Conservation (phyloP, 2,888 invertebrate genomes). For the Andrena praecox region DNA sequence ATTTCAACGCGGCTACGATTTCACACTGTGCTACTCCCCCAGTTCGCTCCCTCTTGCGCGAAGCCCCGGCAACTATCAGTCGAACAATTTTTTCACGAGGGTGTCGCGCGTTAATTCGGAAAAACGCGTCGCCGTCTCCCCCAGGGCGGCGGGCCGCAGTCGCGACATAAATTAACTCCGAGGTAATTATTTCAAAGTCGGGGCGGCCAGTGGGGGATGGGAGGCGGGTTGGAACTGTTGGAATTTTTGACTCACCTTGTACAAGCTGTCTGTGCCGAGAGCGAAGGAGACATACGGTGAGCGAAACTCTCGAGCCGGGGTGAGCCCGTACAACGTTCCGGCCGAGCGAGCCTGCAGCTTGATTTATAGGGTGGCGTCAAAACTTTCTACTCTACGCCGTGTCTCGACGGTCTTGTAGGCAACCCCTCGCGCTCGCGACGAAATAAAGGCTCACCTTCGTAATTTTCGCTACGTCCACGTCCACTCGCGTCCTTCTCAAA, state of each 20-base stretch:
- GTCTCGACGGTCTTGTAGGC: slow-evolving; percentile 74
- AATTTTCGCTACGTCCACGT: slow-evolving; percentile 70
- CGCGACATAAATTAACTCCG: slow-evolving; percentile 77
- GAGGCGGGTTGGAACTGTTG: slow-evolving; percentile 58
- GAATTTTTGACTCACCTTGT: slow-evolving; percentile 77
- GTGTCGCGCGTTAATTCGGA: slow-evolving; percentile 58
- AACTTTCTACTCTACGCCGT: slow-evolving; percentile 81
- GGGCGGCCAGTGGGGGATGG: slow-evolving; percentile 34
- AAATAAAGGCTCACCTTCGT: slow-evolving; percentile 76
- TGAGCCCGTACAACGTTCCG: slow-evolving; percentile 75
- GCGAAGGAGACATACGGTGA: slow-evolving; percentile 80
- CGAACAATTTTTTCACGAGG: slow-evolving; percentile 17
- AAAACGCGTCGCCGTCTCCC: slow-evolving; percentile 41
- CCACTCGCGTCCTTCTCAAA: background rate
- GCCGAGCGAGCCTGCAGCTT: slow-evolving; percentile 74
- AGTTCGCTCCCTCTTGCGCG: no score
- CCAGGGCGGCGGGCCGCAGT: slow-evolving; percentile 55
- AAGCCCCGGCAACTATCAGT: background rate
- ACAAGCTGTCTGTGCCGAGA: slow-evolving; percentile 70
- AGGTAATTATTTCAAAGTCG: slow-evolving; percentile 77
- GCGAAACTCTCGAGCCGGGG: slow-evolving; percentile 74
- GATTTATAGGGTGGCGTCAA: slow-evolving; percentile 83
- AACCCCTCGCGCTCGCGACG: slow-evolving; percentile 64
- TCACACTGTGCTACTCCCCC: background rate
- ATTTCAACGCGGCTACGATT: slow-evolving; percentile 1